Evolutionary conservation across 64 coral and sea anemone species (phyloP).

Genomic region (Astreopora myriophthalma): DNA sequence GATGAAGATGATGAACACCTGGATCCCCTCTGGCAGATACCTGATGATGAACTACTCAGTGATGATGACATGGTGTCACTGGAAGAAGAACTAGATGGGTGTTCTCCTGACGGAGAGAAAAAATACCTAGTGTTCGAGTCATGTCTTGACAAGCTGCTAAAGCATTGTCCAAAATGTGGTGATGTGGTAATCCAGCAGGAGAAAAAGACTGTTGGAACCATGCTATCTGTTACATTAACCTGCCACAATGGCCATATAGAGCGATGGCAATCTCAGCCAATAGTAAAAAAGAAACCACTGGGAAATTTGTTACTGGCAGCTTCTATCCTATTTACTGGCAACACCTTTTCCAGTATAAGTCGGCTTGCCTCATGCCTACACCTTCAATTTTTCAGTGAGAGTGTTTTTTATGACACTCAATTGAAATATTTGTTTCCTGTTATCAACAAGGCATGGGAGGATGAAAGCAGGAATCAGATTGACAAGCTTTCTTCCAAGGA

Average conservation of each 20-base stretch:
- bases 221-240: neutral
- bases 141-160: conserved; percentile 3
- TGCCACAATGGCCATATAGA: neutral
- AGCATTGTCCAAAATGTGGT: conserved; percentile 10
- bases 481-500: neutral
- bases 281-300: no score
- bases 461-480: neutral
- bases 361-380: neutral
- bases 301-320: neutral
- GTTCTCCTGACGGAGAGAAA: neutral
- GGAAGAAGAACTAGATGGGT: neutral
- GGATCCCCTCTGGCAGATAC: no score
- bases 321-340: neutral
- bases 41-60: neutral
- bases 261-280: no score
- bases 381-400: neutral
- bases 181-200: neutral
- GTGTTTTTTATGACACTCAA: neutral
- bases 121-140: conserved; percentile 32
- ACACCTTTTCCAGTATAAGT: neutral
- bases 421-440: neutral
- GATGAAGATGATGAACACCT: no score
- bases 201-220: neutral
- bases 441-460: conserved; percentile 37
- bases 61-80: neutral